Evolutionary conservation across 2,888 invertebrate species (phyloP).

Genomic region (Dione juno): DNA sequence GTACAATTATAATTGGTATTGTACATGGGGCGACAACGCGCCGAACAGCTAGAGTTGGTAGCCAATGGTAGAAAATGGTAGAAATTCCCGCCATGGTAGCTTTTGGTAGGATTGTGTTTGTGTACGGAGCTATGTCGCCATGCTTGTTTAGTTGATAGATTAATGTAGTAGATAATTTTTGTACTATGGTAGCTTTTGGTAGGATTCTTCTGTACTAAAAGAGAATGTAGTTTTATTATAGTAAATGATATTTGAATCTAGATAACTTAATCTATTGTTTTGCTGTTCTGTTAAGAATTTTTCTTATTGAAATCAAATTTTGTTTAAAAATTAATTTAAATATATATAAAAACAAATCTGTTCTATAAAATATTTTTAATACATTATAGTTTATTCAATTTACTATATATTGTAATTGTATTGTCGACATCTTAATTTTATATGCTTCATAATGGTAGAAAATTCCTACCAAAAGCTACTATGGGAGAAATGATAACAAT

Average conservation of each 20-base stretch:
- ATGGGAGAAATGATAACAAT: slow-evolving; percentile 11
- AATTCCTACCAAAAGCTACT: background rate
- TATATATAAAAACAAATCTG: no score
- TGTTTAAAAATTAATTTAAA: no score
- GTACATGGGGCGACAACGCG: slow-evolving; percentile 64
- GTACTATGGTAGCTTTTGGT: background rate
- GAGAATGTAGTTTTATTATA: background rate
- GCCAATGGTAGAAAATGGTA: slow-evolving; percentile 15
- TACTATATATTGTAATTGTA: no score
- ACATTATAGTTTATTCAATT: no score
- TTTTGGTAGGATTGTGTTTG: slow-evolving; percentile 5
- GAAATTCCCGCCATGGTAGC: background rate
- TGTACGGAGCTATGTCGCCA: no score
- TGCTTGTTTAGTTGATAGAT: no score
- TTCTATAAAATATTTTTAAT: no score
- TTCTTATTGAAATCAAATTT: no score
- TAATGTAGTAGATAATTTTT: background rate
- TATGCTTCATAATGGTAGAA: background rate
- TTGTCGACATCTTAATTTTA: no score
- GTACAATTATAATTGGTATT: slow-evolving; percentile 69
- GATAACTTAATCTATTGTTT: no score
- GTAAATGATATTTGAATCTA: background rate
- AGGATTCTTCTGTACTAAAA: background rate
- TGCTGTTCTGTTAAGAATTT: no score
- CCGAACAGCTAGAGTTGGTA: slow-evolving; percentile 65